Conservation (phyloP, 1,140 invertebrate species). For the Neotoxoptera formosana region DNA sequence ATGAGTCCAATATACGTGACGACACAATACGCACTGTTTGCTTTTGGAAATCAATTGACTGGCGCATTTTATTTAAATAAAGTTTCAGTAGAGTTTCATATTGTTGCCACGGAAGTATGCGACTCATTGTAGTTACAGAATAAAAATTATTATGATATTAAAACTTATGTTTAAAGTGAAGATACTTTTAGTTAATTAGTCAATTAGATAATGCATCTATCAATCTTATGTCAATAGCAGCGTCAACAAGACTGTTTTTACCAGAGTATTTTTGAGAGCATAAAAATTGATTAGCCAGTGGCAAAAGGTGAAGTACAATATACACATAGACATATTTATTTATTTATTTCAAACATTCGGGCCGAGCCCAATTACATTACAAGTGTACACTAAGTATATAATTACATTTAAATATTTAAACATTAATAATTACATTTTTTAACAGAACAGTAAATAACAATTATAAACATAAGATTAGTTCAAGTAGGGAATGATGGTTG, state of each 20-base stretch:
- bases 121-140: constrained; percentile 77
- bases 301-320: constrained; percentile 69
- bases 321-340: no score
- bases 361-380: no score
- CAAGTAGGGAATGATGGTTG: no score
- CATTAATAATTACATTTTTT: no score
- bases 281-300: constrained; percentile 81
- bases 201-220: neutral
- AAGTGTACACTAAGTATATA: no score
- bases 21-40: constrained; percentile 81
- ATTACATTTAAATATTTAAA: no score
- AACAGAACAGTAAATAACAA: no score
- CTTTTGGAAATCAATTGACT: constrained; percentile 78
- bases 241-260: constrained; percentile 84
- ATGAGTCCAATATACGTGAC: constrained; percentile 86
- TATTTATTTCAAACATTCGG: constrained; percentile 50
- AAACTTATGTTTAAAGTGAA: neutral
- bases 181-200: neutral
- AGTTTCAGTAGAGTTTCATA: constrained; percentile 82
- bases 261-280: constrained; percentile 77
- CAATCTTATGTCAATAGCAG: constrained; percentile 67
- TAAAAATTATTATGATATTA: constrained; percentile 53
- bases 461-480: no score
- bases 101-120: constrained; percentile 83
- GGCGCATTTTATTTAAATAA: constrained; percentile 79